Evolutionary conservation across 2,888 invertebrate genomes (phyloP).

Genomic region (Cylloceria caligata): DNA sequence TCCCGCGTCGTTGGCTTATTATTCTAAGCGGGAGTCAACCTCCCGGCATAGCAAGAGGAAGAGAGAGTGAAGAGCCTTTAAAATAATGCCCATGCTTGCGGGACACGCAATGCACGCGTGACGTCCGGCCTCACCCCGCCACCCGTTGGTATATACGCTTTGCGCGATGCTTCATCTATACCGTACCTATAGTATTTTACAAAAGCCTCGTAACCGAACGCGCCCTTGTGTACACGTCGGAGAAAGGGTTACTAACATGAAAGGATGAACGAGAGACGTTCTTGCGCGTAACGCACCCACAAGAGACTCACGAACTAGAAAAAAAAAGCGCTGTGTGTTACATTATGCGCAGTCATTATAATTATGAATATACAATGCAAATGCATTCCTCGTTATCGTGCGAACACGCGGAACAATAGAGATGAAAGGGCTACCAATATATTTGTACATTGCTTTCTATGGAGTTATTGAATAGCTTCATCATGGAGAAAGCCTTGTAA

Average conservation of each 20-base stretch:
- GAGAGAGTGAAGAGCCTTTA: constrained; percentile 55
- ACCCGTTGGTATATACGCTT: constrained; percentile 9
- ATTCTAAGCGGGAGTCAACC: constrained; percentile 62
- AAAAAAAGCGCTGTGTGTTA: constrained; percentile 1
- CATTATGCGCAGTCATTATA: constrained; percentile 28
- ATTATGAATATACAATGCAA: constrained; percentile 42
- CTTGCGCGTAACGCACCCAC: constrained; percentile 4
- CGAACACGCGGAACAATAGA: constrained; percentile 27
- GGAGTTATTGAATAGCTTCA: neutral
- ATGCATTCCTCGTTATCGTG: constrained; percentile 37
- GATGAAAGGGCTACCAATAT: constrained; percentile 20
- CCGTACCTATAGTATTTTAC: constrained; percentile 51
- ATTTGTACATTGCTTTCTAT: constrained; percentile 24
- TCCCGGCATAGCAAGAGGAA: constrained; percentile 37
- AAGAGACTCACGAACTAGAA: neutral
- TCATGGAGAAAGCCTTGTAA: constrained; percentile 1
- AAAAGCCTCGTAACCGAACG: constrained; percentile 61
- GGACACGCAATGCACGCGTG: constrained; percentile 79
- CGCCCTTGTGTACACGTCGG: constrained; percentile 42
- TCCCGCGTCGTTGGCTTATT: constrained; percentile 48
- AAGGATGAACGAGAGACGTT: constrained; percentile 47
- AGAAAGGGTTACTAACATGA: constrained; percentile 64
- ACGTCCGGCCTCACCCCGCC: constrained; percentile 78
- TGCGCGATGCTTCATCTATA: constrained; percentile 34
- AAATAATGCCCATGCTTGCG: constrained; percentile 72